Base-by-base conservation (phyloP, 23 tunicate genomes). In the Trididemnum clinides region DNA sequence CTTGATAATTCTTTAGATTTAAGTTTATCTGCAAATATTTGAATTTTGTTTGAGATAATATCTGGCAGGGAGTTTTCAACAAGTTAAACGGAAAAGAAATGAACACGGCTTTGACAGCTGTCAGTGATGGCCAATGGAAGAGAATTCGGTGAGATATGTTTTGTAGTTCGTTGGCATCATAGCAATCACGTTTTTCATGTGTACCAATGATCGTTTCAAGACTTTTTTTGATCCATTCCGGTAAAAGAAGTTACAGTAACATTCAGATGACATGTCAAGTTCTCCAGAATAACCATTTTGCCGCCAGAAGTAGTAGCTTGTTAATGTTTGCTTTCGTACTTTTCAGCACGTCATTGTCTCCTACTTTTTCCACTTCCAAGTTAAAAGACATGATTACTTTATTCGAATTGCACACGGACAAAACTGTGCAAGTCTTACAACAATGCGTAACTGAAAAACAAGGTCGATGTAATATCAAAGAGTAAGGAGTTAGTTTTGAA, bases 321-420 rank as follows among this genome's bases (percentile, higher is more conserved):
- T n/a, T n/a, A n/a, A n/a, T n/a, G n/a, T n/a, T n/a, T n/a, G n/a
- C n/a, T n/a, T n/a, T n/a, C n/a, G n/a, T n/a, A n/a, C n/a, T n/a
- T n/a, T n/a, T 25, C 71, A 80, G 84, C n/a, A 80, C 28, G 3
- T 59, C 88, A 20, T 28, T 89, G 30, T 37, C 81, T 1, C 93
- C 93, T 0, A 76, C 83, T 1, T 89, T 89, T 77, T 89, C 93
- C 23, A 83, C 93, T 33, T 75, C 93, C 51, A 89, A 89, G 57
- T 79, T 89, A 28, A 83, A 84, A 58, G 84, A 89, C 33, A 89
- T 89, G 88, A 18, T 51, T 33, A 72, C 73, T 1, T 72, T 89
- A 23, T 64, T 84, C 0, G 88, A 89, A 50, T 21, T 50, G 27
- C 76, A 88, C 50, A 58, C 84, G 1, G 88, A 74, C 50, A 89